Evolutionary conservation across 2,888 invertebrate species (phyloP).

Genomic region (Stenchaetothrips biformis): DNA sequence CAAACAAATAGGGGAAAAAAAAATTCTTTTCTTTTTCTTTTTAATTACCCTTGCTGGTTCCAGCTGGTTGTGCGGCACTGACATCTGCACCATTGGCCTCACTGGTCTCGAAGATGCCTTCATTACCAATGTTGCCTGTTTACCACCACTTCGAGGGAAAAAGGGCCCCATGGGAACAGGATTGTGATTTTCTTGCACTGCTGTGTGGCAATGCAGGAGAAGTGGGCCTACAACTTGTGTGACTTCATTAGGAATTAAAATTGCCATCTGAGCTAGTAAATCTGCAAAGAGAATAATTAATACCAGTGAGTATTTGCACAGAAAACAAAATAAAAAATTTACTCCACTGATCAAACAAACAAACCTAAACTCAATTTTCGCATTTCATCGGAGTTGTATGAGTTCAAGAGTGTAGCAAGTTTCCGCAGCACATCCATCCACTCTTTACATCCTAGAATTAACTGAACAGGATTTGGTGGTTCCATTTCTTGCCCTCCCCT

Average conservation of each 20-base stretch:
- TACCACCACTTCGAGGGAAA: conserved; percentile 66
- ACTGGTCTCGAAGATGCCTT: conserved; percentile 67
- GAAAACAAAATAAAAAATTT: background rate
- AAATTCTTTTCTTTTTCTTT: conserved; percentile 25
- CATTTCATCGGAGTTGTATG: conserved; percentile 82
- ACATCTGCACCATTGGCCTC: conserved; percentile 79
- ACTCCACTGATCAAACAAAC: conserved; percentile 31
- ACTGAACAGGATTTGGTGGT: background rate
- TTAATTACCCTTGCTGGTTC: conserved; percentile 58
- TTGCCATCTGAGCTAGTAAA: conserved; percentile 70
- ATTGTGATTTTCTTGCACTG: conserved; percentile 68
- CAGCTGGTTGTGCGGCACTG: conserved; percentile 69
- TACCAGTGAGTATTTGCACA: background rate
- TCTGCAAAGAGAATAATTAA: conserved; percentile 49
- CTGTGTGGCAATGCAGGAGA: conserved; percentile 76
- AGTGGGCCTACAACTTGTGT: conserved; percentile 79
- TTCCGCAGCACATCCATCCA: conserved; percentile 84
- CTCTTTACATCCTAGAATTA: conserved; percentile 63
- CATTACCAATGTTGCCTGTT: conserved; percentile 46
- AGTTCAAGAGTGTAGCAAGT: conserved; percentile 78
- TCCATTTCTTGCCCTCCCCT: background rate
- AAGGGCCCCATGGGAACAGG: conserved; percentile 69
- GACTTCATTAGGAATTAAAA: conserved; percentile 72
- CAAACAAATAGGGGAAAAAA: conserved; percentile 29
- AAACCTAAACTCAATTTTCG: conserved; percentile 71